Evolutionary conservation across 2,888 invertebrate genomes (phyloP), one percentile per base, ranked within the genome.

Genomic region (Drosophila diplacantha): DNA sequence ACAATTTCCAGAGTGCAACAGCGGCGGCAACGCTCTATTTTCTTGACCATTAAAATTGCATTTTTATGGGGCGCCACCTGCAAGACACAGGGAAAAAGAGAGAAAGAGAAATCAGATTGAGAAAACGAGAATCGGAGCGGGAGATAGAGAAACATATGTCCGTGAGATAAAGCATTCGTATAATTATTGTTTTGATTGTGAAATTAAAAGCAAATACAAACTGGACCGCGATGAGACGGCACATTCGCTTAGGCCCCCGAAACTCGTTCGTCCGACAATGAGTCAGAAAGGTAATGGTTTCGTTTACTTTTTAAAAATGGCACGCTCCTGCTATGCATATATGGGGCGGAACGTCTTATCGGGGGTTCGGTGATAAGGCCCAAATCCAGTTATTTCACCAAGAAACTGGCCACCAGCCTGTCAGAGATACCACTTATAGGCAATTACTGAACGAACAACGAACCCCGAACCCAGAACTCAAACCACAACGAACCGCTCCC

Each of bases 1-100:
- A 46, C 54, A 81, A 69, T 64, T 61, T 71, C 37, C 65, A 70
- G 58, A 64, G 58, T 66, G 68, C 82, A 75, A 60, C 62, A 51
- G 64, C 80, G 71, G 58, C 66, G 64, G 73, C 63, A 46, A 62
- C 69, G 84, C 81, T 82, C 78, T 78, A 82, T 84, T 78, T 84
- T 78, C 81, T 61, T 54, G 47, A 41, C 69, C 72, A 76, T 78
- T 73, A 80, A 82, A 66, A 83, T 74, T 76, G 78, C 63, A 76
- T 72, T 80, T 81, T 80, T 82, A 84, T 80, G 71, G 59, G 58
- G 44, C 44, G 61, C 61, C 62, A 44, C 29, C 65, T 66, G 71
- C 70, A 34, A 47, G 7, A 50, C 64, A 34, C 14, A 46, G 12
- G 44, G 59, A 43, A 56, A 65, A 57, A 18, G 62, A 72, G 72